Evolutionary conservation across 53 echinoderm and acorn worm genomes (phyloP).

Genomic region (Pentamera pediparva): DNA sequence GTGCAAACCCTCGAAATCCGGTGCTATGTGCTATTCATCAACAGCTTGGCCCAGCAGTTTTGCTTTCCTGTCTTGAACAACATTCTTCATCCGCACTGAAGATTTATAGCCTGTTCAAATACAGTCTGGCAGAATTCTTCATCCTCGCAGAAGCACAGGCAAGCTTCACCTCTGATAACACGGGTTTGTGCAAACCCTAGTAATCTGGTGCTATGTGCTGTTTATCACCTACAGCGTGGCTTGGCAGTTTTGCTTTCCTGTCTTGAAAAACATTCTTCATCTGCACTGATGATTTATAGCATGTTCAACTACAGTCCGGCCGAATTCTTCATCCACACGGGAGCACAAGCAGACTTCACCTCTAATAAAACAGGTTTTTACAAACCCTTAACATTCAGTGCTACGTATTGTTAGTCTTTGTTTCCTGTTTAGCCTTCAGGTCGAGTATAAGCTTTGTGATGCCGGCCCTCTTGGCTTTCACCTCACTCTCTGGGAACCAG

Average conservation of each 20-base stretch:
- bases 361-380: not conserved
- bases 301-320: not conserved
- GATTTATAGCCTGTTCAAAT: too few species aligned
- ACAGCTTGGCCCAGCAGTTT: too few species aligned
- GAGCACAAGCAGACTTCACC: too few species aligned
- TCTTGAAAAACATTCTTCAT: too few species aligned
- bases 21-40: constrained; percentile 1
- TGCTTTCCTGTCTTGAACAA: too few species aligned
- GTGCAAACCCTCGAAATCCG: not conserved
- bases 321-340: not conserved
- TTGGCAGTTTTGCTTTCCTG: too few species aligned
- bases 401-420: not conserved
- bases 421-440: constrained; percentile 33
- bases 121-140: too few species aligned
- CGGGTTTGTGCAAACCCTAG: too few species aligned
- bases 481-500: constrained; percentile 67
- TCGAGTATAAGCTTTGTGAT: constrained; percentile 52
- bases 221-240: not conserved
- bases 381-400: not conserved
- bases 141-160: too few species aligned
- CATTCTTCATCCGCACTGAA: too few species aligned
- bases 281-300: not conserved
- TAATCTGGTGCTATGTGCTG: too few species aligned
- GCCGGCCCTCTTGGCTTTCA: constrained; percentile 54
- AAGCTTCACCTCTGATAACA: too few species aligned